Conservation (phyloP, 2,113 vertebrate genomes). For the Hippocampus zosterae region DNA sequence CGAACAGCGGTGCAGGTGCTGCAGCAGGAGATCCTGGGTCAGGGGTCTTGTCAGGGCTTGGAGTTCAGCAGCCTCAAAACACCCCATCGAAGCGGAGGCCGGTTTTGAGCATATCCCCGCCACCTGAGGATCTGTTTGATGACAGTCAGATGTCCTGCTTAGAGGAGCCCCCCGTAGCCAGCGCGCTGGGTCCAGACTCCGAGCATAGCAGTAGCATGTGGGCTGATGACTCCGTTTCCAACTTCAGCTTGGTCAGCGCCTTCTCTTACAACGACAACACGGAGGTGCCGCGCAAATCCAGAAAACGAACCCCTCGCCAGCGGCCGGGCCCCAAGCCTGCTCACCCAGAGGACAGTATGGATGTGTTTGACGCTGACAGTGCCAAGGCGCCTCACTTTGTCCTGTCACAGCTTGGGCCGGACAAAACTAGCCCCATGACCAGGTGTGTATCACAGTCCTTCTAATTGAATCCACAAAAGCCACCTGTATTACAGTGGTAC, state of each 20-base stretch:
- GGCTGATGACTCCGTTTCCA: constrained; percentile 96
- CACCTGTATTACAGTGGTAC: background rate
- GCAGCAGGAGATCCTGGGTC: constrained; percentile 48
- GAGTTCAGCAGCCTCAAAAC: constrained; percentile 78
- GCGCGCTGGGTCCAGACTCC: constrained; percentile 77
- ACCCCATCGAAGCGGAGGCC: constrained; percentile 92
- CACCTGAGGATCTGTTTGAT: constrained; percentile 95
- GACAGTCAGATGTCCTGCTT: constrained; percentile 99
- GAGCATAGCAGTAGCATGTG: constrained; percentile 98
- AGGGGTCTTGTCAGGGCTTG: constrained; percentile 40
- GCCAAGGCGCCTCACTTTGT: constrained; percentile 99
- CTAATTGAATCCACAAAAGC: background rate
- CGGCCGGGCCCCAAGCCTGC: constrained; percentile 88
- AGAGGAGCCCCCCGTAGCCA: constrained; percentile 78
- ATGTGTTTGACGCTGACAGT: constrained; percentile 98
- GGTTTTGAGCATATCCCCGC: constrained; percentile 94
- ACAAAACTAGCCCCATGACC: constrained; percentile 86
- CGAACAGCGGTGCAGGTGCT: constrained; percentile 42
- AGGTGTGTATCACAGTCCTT: constrained; percentile 60
- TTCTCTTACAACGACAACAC: constrained; percentile 98
- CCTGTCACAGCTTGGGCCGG: constrained; percentile 93
- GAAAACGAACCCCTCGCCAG: constrained; percentile 94
- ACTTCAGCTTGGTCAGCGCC: constrained; percentile 97
- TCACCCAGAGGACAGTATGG: constrained; percentile 92
- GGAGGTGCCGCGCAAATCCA: constrained; percentile 95